Base-by-base conservation (phyloP, 2,888 invertebrate genomes). In the Ferrisia virgata region DNA sequence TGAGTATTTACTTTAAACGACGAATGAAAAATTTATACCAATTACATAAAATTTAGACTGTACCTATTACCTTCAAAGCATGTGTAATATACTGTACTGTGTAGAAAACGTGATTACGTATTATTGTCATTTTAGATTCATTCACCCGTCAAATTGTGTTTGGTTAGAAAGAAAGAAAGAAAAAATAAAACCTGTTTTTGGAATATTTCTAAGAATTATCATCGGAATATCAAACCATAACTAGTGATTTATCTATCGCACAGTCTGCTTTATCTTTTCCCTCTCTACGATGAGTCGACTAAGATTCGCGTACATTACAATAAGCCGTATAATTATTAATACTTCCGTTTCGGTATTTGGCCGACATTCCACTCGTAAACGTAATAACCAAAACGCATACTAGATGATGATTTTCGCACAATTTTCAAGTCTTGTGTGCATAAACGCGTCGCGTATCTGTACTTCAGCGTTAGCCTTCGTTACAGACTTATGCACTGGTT, bases 201-300 rank as follows among this genome's bases (percentile, higher is more conserved):
- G n/a, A 72, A 72, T 72, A 72, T 72, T 64, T 72, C 72, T n/a
- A 15, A 72, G 72, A 72, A 72, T 72, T 72, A 72, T 72, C 72
- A 72, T 33, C 72, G 33, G 31, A 72, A 72, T 72, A 72, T 72
- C 72, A 33, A 72, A 72, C 72, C 36, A 72, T 72, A 72, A 72
- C 72, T 33, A 33, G 72, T 72, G 72, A 72, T 72, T 72, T 72
- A 72, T 72, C 72, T 72, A 72, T 72, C 72, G 72, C 72, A 47
- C 47, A 33, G n/a, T n/a, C 72, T 33, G 28, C 64, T 28, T 64
- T 28, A 18, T 18, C 18, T 18, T 11, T 11, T 11, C 28, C 13
- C 58, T 47, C 64, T 28, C 11, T 11, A 5, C 22, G n/a, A 33
- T 72, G 36, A 33, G 31, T 72, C 72, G 72, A 72, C 31, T 72